These are phyloP conservation scores for Microcebus griseorufus DNA, from an alignment of 2,113 vertebrate species.

Conservation along the genomic window DNA sequence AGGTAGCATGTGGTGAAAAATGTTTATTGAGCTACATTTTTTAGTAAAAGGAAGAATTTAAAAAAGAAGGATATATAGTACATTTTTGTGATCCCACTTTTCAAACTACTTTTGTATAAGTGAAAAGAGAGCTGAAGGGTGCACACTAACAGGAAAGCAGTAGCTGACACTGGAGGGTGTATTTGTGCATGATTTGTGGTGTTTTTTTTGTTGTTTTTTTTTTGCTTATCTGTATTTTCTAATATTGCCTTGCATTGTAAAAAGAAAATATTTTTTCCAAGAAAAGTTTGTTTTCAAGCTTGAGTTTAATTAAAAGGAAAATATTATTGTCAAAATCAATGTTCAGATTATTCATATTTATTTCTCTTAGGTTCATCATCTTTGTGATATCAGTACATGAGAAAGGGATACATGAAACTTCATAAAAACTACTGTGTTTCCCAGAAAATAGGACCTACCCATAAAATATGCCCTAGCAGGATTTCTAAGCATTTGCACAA, in stretches of 20 bases:
- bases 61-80: neutral
- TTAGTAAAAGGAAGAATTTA: neutral
- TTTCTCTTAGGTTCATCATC: neutral
- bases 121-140: neutral
- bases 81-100: neutral
- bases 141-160: rapidly evolving
- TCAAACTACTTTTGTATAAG: rapidly evolving
- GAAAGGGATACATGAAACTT: neutral
- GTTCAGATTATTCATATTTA: neutral
- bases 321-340: neutral
- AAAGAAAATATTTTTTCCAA: neutral
- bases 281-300: neutral
- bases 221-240: neutral
- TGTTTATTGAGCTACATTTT: neutral
- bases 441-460: too few relatives aligned
- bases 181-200: rapidly evolving
- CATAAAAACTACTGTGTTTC: neutral
- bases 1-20: neutral
- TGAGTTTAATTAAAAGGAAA: neutral
- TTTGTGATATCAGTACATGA: neutral
- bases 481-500: too few relatives aligned
- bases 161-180: rapidly evolving
- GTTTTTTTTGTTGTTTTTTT: neutral
- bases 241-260: neutral
- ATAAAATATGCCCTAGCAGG: too few relatives aligned